Evolutionary conservation across 2,888 invertebrate genomes (phyloP), one percentile per base, ranked within the genome.

Genomic region (Acanthosoma haemorrhoidale): DNA sequence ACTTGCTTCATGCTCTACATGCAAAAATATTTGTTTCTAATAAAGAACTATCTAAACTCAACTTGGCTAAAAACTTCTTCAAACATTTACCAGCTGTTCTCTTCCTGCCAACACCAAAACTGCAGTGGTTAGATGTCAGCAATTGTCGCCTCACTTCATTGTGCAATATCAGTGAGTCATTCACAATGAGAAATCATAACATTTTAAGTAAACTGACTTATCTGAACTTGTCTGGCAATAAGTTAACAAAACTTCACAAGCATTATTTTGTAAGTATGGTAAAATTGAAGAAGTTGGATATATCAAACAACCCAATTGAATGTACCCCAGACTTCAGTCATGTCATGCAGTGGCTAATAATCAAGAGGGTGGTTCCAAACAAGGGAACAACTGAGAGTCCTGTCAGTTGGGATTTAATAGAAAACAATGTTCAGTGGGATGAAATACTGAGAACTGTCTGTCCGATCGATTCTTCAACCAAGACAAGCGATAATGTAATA

Each of bases 61-160:
- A 85, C 77, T 82, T 92, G 57, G 87, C 88, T 74, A 87, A 88
- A 13, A 92, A 92, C 79, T 88, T 88, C 1, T 81, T 91, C 71
- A 84, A 83, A 73, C 83, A 84, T 9, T 78, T 92, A 3, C 86
- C 88, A 68, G 84, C 88, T 2, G 84, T 86, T 70, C 82, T 89
- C 2, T 91, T 92, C 79, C 77, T 84, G 70, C 81, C 84, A 69
- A 85, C 87, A 36, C 84, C 84, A 4, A 81, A 84, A 74, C 81
- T 92, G 25, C 83, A 83, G 31, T 85, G 85, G 77, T 79, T 92
- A 68, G 90, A 92, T 76, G 85, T 88, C 68, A 90, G 89, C 78
- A 85, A 86, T 76, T 88, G 88, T 74, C 84, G 84, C 70, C 79
- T 92, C 73, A 84, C 83, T n/a, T 81, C 85, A 64, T 80, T 92